Evolutionary conservation across 2,797 vertebrate genomes (phyloP), one percentile per base, ranked within the genome.

Genomic region (Malacoraja senta): DNA sequence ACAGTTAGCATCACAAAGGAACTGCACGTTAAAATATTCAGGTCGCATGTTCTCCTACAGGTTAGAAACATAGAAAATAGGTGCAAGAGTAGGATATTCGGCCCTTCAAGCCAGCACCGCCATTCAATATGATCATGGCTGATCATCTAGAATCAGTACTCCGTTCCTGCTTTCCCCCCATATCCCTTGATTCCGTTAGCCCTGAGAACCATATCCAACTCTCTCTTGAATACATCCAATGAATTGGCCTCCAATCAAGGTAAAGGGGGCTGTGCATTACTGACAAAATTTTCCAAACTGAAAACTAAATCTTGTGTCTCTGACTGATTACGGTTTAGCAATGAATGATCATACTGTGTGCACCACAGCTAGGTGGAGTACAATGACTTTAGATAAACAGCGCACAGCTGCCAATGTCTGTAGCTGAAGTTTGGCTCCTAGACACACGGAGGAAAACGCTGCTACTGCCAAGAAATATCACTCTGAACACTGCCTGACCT

Each of bases 361-460:
- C 38, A n/a, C 72, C 91, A 91, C 38, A 93, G 38, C 92, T 93
- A 94, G 94, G 94, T 94, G 93, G 94, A 95, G 93, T 91, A 94
- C 94, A 68, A 93, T 93, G 93, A 93, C 80, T 29, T 93, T 13
- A 94, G 94, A 93, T 93, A 94, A 94, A 93, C 90, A 94, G 93
- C 93, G 17, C 93, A 83, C 93, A 93, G 93, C 93, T 91, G 63
- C 0, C 0, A 94, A 74, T 93, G 58, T 92, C 93, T 93, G 71
- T 74, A 93, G 94, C 88, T 44, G 92, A 94, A 93, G 94, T 93
- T 94, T 78, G 93, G 17, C 63, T 88, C 93, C 93, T 94, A 78
- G 94, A 94, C 93, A 94, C 86, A 94, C 95, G 94, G 78, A 94
- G 94, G 93, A 94, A 95, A 96, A 95, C 2, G 94, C 32, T 26